phyloP scores from a whole-genome alignment of 2,113 vertebrate genomes.

The Epinephelus cyanopodus region DNA sequence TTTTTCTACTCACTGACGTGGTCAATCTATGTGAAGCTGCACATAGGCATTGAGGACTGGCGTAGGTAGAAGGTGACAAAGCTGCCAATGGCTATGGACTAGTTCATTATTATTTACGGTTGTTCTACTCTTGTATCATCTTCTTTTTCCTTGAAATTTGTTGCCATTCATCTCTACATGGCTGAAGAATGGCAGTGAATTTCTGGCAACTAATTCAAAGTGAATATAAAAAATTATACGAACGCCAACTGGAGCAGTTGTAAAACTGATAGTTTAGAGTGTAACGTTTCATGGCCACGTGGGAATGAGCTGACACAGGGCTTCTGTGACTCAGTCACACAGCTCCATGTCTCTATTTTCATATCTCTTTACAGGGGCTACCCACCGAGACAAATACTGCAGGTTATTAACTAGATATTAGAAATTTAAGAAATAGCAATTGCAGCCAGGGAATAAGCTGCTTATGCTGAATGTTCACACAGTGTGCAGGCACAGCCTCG shows the following conservation, averaged over 20 bases:
- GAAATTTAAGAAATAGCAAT: slow-evolving; percentile 26
- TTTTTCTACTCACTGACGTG: too few species aligned
- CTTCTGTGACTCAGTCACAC: slow-evolving; percentile 13
- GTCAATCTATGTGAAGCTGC: too few species aligned
- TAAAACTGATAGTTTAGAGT: slow-evolving; percentile 20
- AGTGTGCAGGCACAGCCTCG: slow-evolving; percentile 10
- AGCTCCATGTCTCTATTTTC: slow-evolving; percentile 30
- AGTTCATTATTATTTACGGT: background rate
- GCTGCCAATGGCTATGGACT: too few species aligned
- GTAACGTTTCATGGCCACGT: slow-evolving; percentile 5
- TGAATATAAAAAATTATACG: slow-evolving; percentile 27
- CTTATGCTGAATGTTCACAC: slow-evolving; percentile 35
- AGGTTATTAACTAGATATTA: slow-evolving; percentile 36
- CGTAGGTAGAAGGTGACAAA: too few species aligned
- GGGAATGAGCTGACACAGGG: slow-evolving; percentile 40
- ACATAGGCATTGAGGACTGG: too few species aligned
- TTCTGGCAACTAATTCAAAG: background rate
- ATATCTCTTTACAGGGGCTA: slow-evolving; percentile 11
- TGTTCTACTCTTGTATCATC: background rate
- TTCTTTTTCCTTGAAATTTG: background rate
- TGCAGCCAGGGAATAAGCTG: slow-evolving; percentile 24
- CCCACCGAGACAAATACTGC: slow-evolving; percentile 14
- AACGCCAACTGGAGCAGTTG: background rate
- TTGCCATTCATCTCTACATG: background rate
- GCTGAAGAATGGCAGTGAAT: background rate